Evolutionary conservation across 2,888 invertebrate genomes (phyloP).

Genomic region (Saturnia pavonia): DNA sequence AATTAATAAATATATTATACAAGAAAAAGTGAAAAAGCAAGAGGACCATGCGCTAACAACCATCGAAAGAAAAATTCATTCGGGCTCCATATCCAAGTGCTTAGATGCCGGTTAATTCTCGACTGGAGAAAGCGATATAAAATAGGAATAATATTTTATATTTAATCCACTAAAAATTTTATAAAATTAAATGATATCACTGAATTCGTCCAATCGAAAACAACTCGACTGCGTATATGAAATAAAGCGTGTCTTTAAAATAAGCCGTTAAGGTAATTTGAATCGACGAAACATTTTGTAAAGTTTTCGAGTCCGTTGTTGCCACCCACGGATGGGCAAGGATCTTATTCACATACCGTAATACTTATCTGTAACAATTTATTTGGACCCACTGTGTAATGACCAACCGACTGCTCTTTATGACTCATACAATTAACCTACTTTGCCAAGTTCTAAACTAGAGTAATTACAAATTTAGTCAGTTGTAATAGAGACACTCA

Average conservation of each 20-base stretch:
- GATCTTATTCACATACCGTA: not conserved
- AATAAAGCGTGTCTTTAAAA: not conserved
- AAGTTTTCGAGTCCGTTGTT: not conserved
- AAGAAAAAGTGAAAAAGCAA: constrained; percentile 60
- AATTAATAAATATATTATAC: too few species aligned
- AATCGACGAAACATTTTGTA: not conserved
- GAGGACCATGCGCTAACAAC: constrained; percentile 79
- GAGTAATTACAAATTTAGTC: not conserved
- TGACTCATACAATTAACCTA: not conserved
- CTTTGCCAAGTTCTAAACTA: not conserved
- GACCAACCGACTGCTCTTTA: not conserved
- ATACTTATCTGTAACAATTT: not conserved
- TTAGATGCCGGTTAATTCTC: constrained; percentile 19
- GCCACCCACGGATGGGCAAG: not conserved
- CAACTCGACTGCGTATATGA: not conserved
- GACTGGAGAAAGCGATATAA: not conserved
- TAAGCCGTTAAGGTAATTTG: not conserved
- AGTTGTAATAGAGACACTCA: not conserved
- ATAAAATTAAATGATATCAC: not conserved
- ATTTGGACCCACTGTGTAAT: not conserved
- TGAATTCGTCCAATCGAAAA: constrained; percentile 5
- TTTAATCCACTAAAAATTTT: not conserved
- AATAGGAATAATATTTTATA: not conserved
- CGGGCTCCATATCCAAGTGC: constrained; percentile 36
- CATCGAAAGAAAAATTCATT: constrained; percentile 53